Evolutionary conservation across 2,888 invertebrate genomes (phyloP), one percentile per base, ranked within the genome.

Genomic region (Drosophila kuntzei): DNA sequence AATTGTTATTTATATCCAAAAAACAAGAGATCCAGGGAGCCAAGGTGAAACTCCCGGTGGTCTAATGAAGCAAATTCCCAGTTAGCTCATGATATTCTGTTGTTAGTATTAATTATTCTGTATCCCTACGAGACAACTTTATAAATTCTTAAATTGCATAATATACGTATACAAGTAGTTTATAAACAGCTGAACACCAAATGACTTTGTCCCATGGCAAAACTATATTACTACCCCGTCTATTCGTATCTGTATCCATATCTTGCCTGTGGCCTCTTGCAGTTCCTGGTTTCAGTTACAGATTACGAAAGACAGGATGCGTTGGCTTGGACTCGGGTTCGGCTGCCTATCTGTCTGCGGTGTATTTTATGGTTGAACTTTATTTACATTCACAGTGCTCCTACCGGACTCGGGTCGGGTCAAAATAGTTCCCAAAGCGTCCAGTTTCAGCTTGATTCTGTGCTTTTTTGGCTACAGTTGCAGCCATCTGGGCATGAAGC

Each of bases 1-100:
- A 87, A 87, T 85, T 82, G 81, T 82, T 81, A 81, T 82, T 85
- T 85, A 87, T 82, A 79, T 39, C 66, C 68, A 55, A 61, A 59
- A 69, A 44, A 16, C 27, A 27, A 27, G 25, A 16, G 6, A 9
- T 46, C 25, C 55, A 25, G 54, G 53, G 49, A 51, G 59, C 50
- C 59, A 49, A 53, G 60, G 46, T 68, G 61, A 58, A 59, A 51
- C 34, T 62, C 61, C 37, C 39, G 25, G 11, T 20, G 41, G 55
- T 14, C 54, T 41, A 29, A 14, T 43, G 18, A 8, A 18, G 11
- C 11, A 32, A 43, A 44, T 65, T 41, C 59, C 73, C 43, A n/a
- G 39, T 41, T 9, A 9, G 65, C 63, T 71, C 65, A 47, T 70
- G 54, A 71, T 85, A 68, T 64, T 44, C 53, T 47, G 75, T 71